phyloP scores from a whole-genome alignment of 2,888 invertebrate genomes.

The Drosophila greeni region DNA sequence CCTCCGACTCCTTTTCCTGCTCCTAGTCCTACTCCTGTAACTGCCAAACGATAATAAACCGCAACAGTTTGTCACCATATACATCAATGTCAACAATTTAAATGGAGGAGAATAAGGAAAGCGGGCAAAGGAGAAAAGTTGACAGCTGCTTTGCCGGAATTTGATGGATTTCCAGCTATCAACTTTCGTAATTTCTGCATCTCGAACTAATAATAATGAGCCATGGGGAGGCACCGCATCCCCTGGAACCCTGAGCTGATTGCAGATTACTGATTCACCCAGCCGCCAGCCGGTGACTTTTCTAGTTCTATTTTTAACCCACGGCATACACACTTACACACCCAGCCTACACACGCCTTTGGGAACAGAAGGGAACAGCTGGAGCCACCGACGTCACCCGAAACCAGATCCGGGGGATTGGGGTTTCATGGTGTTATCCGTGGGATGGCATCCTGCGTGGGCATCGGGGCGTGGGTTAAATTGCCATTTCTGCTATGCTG shows the following conservation, averaged over 20 bases:
- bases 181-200: conserved; percentile 65
- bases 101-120: conserved; percentile 10
- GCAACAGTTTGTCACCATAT: conserved; percentile 75
- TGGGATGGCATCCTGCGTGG: conserved; percentile 24
- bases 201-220: conserved; percentile 53
- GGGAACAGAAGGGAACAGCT: conserved; percentile 29
- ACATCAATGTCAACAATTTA: conserved; percentile 66
- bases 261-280: conserved; percentile 40
- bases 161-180: conserved; percentile 60
- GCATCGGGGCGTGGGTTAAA: conserved; percentile 22
- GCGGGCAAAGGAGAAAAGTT: neutral
- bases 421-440: neutral
- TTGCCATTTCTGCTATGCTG: conserved; percentile 17
- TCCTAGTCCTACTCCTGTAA: neutral
- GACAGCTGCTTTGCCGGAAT: conserved; percentile 56
- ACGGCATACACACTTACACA: neutral
- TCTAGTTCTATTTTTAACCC: conserved; percentile 37
- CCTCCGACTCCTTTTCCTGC: neutral
- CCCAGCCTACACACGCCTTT: conserved; percentile 7
- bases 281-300: conserved; percentile 34
- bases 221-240: conserved; percentile 6
- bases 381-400: conserved; percentile 27
- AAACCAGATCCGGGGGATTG: conserved; percentile 13
- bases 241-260: conserved; percentile 15
- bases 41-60: conserved; percentile 63